These are phyloP conservation scores for Neoseiulus cucumeris DNA, from an alignment of 1,140 invertebrate species.

Conservation along the genomic window DNA sequence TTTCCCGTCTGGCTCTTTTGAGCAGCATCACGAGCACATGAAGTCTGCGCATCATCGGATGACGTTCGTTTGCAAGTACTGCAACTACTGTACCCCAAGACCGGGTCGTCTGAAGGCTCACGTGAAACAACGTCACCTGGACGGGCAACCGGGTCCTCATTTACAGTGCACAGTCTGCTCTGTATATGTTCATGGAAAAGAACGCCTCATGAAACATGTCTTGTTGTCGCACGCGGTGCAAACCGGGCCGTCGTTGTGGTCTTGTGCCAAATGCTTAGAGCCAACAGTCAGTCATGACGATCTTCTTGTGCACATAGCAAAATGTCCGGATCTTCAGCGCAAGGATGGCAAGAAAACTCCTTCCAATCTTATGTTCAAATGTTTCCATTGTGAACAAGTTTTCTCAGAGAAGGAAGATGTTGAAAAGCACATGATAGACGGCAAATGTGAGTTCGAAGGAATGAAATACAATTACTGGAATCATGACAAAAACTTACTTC, in stretches of 20 bases:
- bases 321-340: slow-evolving; percentile 16
- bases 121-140: slow-evolving; percentile 22
- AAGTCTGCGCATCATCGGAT: slow-evolving; percentile 21
- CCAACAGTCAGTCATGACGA: slow-evolving; percentile 20
- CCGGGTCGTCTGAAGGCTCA: slow-evolving; percentile 20
- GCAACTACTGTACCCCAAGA: slow-evolving; percentile 20
- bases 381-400: slow-evolving; percentile 3
- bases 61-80: slow-evolving; percentile 21
- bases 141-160: slow-evolving; percentile 21
- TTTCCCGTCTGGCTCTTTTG: slow-evolving; percentile 19
- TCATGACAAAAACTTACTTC: too few relatives aligned
- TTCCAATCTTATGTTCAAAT: neutral
- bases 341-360: neutral
- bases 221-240: slow-evolving; percentile 23
- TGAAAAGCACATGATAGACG: slow-evolving; percentile 11
- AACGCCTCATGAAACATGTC: slow-evolving; percentile 22
- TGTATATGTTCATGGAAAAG: slow-evolving; percentile 21
- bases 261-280: slow-evolving; percentile 22
- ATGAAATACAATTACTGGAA: too few relatives aligned
- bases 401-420: slow-evolving; percentile 12
- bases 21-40: slow-evolving; percentile 21
- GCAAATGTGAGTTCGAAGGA: neutral
- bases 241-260: slow-evolving; percentile 21
- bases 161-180: slow-evolving; percentile 23
- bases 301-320: slow-evolving; percentile 20